Evolutionary conservation across 2,113 vertebrate species (phyloP), one percentile per base, ranked within the genome.

Genomic region (Bubalus kerabau): DNA sequence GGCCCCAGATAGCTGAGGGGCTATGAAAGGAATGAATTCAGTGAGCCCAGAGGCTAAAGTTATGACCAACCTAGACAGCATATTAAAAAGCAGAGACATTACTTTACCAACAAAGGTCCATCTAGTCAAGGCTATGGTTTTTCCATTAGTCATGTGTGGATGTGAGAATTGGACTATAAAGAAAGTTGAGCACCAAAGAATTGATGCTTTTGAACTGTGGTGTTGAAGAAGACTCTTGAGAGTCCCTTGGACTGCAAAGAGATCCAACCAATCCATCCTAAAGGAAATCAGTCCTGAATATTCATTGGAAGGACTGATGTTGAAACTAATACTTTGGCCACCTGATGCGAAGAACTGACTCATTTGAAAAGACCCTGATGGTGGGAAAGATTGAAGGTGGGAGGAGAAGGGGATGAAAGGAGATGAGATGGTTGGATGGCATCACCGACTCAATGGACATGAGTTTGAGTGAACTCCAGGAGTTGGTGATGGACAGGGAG

Each of bases 271-370:
- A 5, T 36, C 64, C n/a, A 36, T 36, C 19, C 5, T 71, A 71
- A 71, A 71, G 64, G 32, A 71, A 21, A 71, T 71, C 9, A 11
- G 9, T 21, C 9, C n/a, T 23, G n/a, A 23, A 21, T 71, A 71
- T 71, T 71, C 17, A 36, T 23, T 36, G 19, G 17, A 36, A 71
- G 64, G 64, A 71, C n/a, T 36, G 64, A 71, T 36, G n/a, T 19
- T 71, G 64, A 36, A 71, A 12, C 9, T 71, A 71, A 19, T 36
- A 71, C 19, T 36, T 71, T 71, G 64, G n/a, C 64, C 64, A 36
- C 9, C 19, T 71, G 2, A 71, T 36, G 19, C 2, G 0, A 36
- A 12, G 64, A 23, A 2, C 1, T 23, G 64, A 36, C n/a, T 36
- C 64, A 71, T 36, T 36, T 21, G 64, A 71, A 71, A 71, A 71